phyloP scores from a whole-genome alignment of 2,888 invertebrate genomes.

The Julus scanicus region DNA sequence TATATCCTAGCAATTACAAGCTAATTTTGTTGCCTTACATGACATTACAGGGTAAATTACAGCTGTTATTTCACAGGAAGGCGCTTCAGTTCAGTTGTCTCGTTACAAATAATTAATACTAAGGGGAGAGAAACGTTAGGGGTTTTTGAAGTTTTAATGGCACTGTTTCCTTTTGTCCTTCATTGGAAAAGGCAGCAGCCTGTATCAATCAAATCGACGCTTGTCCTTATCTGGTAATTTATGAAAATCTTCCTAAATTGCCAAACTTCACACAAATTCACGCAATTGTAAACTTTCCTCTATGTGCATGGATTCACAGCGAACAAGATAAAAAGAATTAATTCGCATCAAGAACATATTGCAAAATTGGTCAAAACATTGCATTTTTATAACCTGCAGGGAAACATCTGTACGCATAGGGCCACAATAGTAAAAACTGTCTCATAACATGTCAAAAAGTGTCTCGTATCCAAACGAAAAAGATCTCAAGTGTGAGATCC shows the following conservation, averaged over 20 bases:
- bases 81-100: constrained; percentile 38
- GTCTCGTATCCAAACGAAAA: too few relatives aligned
- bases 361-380: too few relatives aligned
- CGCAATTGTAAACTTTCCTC: too few relatives aligned
- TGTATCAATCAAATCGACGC: not conserved
- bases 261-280: not conserved
- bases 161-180: constrained; percentile 39
- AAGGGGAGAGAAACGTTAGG: not conserved
- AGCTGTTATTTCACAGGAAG: constrained; percentile 42
- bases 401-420: too few relatives aligned
- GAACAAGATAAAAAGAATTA: too few relatives aligned
- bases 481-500: too few relatives aligned
- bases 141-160: constrained; percentile 5
- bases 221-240: not conserved
- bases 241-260: not conserved
- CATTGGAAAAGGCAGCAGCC: not conserved
- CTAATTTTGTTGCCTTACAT: constrained; percentile 42
- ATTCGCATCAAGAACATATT: too few relatives aligned
- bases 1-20: constrained; percentile 34
- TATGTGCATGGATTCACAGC: too few relatives aligned
- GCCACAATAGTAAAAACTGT: too few relatives aligned
- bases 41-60: constrained; percentile 42
- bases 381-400: too few relatives aligned
- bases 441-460: too few relatives aligned
- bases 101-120: constrained; percentile 39